Base-by-base conservation (phyloP, 2,797 vertebrate genomes). In the Crocodylus rhombifer region DNA sequence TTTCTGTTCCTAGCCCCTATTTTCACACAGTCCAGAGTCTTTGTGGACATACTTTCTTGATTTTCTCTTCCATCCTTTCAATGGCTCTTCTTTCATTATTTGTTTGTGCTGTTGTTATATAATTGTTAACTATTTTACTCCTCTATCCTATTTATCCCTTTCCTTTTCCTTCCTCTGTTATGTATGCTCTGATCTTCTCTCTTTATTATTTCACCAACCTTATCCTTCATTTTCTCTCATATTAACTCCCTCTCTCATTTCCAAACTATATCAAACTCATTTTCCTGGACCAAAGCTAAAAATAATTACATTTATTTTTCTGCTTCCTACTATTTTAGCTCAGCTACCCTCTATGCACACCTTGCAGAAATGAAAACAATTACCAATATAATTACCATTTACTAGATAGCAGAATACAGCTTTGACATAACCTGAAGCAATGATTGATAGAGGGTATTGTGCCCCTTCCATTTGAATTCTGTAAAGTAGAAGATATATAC, bases 301-400 rank as follows among this genome's bases (percentile, higher is more conserved):
- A 90, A 13, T 57, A 4, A 77, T 58, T 67, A 4, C 18, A 69
- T 84, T 91, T 94, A 81, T 16, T n/a, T 5, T 58, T 21, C 23
- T 2, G 87, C 91, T 86, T 60, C 21, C 30, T 76, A 60, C 25
- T 78, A 65, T 6, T 90, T 26, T 84, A 79, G 76, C 92, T 93
- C 33, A 81, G 9, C 6, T 79, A 55, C 16, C 60, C 77, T 86
- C 36, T 60, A 81, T 36, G 26, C 6, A 5, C 77, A 87, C 62
- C 60, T 83, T 86, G 7, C 62, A 89, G 56, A 82, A 94, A 91
- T 84, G 73, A 91, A 91, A 88, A 65, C 88, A 92, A 80, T 94
- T 89, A 20, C 62, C 36, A 14, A n/a, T 14, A 13, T 87, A 64
- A 90, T 93, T 94, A 67, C n/a, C 7, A 57, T 57, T 63, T 71